phyloP scores from a whole-genome alignment of 2,888 invertebrate species.

The Xestia rhomboidea region DNA sequence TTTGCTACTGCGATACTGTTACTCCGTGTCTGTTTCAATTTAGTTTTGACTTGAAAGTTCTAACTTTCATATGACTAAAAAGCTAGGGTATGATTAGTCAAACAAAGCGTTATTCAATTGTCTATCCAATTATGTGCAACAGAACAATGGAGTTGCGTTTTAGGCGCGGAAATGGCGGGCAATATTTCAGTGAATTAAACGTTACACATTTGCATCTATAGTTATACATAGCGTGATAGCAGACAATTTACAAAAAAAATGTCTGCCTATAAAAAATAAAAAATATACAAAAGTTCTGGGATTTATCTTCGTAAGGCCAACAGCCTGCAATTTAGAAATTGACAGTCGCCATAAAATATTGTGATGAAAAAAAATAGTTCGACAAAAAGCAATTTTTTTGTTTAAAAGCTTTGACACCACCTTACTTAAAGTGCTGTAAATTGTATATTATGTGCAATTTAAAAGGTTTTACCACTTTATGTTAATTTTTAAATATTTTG shows the following conservation, averaged over 20 bases:
- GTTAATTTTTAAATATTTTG: too few species aligned
- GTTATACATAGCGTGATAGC: background rate
- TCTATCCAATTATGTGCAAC: slow-evolving; percentile 25
- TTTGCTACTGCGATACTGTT: background rate
- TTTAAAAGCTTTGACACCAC: background rate
- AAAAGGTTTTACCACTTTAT: background rate
- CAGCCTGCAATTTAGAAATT: background rate
- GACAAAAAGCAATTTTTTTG: background rate
- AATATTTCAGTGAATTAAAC: background rate
- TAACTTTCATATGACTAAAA: background rate
- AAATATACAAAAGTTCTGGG: background rate
- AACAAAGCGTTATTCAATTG: slow-evolving; percentile 41
- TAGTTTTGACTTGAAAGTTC: background rate
- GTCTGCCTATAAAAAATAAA: background rate
- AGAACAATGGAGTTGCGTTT: background rate
- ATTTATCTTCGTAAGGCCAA: background rate
- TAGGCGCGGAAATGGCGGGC: background rate
- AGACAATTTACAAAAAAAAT: background rate
- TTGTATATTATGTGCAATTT: too few species aligned
- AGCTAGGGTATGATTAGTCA: slow-evolving; percentile 12
- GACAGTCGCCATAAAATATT: background rate
- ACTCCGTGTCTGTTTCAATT: slow-evolving; percentile 2
- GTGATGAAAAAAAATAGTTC: background rate
- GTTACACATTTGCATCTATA: background rate
- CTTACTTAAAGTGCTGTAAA: background rate